Base-by-base conservation (phyloP, 2,888 invertebrate species). In the Pseudococcus viburni region DNA sequence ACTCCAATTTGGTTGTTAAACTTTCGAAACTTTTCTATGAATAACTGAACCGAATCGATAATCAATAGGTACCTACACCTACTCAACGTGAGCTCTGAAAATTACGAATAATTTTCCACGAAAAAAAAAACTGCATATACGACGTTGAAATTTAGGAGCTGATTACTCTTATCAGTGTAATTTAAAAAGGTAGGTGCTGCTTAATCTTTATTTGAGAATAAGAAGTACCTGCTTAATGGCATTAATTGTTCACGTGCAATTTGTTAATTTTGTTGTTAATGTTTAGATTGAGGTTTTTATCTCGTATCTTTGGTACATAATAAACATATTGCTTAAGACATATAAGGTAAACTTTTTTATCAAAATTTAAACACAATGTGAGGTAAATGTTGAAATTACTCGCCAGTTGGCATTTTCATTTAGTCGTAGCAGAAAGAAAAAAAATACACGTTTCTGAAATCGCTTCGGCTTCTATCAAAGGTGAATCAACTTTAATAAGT, bases 251-350 rank as follows among this genome's bases (percentile, higher is more conserved):
- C 80, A 83, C 80, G 80, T 83, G 80, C 80, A 83, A 83, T 83
- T 83, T 83, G 80, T 83, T 83, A 83, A 83, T 83, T 83, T 83
- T 83, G 80, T 83, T 83, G 80, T 83, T 83, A 83, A 83, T 83
- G 42, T 83, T 83, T 83, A 83, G 80, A 83, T 83, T 83, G 19
- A 15, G 80, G 80, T 46, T 46, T 64, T 83, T 83, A 83, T 83
- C 80, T 83, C 80, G n/a, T 83, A 83, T 83, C 80, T 83, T 83
- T 46, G 19, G 80, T 83, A 46, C 46, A 83, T 83, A 83, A 83
- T 83, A 83, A 83, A 83, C 80, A 83, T 83, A 83, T 83, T 83
- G 80, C 46, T 83, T 19, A 83, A 83, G 80, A 83, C 80, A 19
- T 46, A 83, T 17, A 83, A 83, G 46, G 80, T 83, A 83, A 83